Evolutionary conservation across 2,113 vertebrate genomes (phyloP).

Genomic region (Bubo scandiacus): DNA sequence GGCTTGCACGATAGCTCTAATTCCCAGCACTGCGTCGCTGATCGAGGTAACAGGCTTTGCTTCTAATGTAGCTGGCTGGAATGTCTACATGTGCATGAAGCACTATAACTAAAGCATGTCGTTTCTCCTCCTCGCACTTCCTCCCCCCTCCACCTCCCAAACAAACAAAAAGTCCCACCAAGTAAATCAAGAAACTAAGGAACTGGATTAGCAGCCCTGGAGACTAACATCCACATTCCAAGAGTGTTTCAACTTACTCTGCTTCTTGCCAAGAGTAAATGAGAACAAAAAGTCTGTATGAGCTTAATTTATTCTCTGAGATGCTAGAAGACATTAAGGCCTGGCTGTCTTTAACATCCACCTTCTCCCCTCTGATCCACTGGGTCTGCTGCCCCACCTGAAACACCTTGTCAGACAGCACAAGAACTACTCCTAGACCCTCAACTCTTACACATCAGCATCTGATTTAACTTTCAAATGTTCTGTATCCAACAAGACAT

Average conservation of each 20-base stretch:
- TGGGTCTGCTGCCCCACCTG: background rate
- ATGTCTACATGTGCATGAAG: accelerated
- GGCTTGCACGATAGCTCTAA: background rate
- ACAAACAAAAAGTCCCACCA: background rate
- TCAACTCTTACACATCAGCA: background rate
- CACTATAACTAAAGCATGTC: background rate
- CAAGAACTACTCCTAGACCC: background rate
- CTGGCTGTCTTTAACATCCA: background rate
- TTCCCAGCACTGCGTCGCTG: background rate
- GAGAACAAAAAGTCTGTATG: background rate
- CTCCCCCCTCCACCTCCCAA: background rate
- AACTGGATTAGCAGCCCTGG: background rate
- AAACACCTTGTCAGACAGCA: background rate
- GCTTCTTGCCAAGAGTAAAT: background rate
- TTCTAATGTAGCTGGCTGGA: background rate
- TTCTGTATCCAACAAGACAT: background rate
- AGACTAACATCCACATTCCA: background rate
- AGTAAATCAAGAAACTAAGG: background rate
- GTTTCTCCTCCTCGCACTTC: background rate
- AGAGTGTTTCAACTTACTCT: background rate
- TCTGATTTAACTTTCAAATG: background rate
- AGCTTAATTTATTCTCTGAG: background rate
- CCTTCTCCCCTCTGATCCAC: background rate
- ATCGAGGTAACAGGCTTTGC: background rate
- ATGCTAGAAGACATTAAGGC: background rate